Evolutionary conservation across 2,113 vertebrate genomes (phyloP), one percentile per base, ranked within the genome.

Genomic region (Phalacrocorax brasilianus): DNA sequence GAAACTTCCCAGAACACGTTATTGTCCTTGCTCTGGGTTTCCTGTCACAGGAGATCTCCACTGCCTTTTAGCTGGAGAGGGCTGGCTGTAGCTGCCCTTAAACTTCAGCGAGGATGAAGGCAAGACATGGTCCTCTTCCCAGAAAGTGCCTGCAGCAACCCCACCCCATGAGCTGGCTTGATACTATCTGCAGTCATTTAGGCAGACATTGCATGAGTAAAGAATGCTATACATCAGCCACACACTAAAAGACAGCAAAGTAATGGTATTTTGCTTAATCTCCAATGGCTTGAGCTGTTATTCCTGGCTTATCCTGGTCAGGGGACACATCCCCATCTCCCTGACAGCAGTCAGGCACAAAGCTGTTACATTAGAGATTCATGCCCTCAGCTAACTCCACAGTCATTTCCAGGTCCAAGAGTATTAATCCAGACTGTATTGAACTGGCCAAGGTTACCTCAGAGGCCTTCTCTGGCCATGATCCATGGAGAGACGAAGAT

Each of bases 181-280:
- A 96, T 94, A 44, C 8, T 56, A 95, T 96, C 93, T 88, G 52
- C 35, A 88, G 72, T 63, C n/a, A 68, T 84, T 96, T 67, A 47
- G 85, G 33, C n/a, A 92, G 59, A 77, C 28, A 32, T 49, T 61
- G 68, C 70, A 59, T 4, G 59, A 52, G 55, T 81, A 77, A 95
- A 87, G 83, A 84, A 81, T 74, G 61, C 81, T 67, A 56, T 42
- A 75, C 21, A 49, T 78, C 85, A 85, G 53, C 22, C 62, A 80
- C 21, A 24, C 18, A 35, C 62, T 50, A 42, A 73, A 77, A 71
- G 82, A 35, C 44, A 59, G 49, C 8, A 8, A 33, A 71, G n/a
- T 52, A 95, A 74, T 47, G 58, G 45, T 38, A 44, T 76, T 91
- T 88, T 33, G 70, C 85, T 88, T 85, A 55, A 80, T 26, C 73